Conservation (phyloP, 2,113 vertebrate genomes). For the Toxostoma redivivum region DNA sequence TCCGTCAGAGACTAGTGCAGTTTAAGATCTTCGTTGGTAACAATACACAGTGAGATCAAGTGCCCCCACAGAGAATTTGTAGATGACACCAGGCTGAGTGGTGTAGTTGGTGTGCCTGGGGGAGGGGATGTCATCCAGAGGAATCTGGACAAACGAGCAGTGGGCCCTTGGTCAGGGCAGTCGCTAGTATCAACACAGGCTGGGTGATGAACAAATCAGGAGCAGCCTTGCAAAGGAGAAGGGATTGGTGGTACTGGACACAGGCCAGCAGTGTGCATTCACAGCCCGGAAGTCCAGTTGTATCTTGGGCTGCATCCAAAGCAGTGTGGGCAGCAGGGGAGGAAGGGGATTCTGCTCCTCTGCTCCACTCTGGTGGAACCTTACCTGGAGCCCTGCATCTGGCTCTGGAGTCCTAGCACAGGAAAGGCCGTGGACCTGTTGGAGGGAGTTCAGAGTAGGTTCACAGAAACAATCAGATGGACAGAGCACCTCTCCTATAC, state of each 20-base stretch:
- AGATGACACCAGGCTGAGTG: neutral
- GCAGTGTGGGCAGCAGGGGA: rapidly evolving
- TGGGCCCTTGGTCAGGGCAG: neutral
- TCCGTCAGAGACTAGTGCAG: rapidly evolving
- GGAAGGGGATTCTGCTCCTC: neutral
- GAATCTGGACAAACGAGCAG: neutral
- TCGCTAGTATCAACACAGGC: neutral
- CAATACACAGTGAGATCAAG: rapidly evolving
- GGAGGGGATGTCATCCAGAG: neutral
- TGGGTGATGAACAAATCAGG: neutral
- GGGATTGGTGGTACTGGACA: neutral
- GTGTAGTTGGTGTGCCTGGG: neutral
- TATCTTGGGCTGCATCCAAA: neutral
- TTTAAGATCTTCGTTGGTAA: neutral
- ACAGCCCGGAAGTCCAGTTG: neutral
- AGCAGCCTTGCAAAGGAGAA: neutral
- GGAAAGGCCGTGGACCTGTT: neutral
- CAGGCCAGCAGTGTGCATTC: too few relatives aligned
- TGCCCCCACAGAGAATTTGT: neutral
- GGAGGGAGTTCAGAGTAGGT: neutral
- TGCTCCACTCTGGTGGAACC: neutral
- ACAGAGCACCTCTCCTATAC: neutral
- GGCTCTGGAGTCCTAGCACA: neutral
- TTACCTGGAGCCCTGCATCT: neutral
- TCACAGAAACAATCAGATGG: neutral